Conservation (phyloP, 2,888 invertebrate species). For the Cheilosia vernalis region DNA sequence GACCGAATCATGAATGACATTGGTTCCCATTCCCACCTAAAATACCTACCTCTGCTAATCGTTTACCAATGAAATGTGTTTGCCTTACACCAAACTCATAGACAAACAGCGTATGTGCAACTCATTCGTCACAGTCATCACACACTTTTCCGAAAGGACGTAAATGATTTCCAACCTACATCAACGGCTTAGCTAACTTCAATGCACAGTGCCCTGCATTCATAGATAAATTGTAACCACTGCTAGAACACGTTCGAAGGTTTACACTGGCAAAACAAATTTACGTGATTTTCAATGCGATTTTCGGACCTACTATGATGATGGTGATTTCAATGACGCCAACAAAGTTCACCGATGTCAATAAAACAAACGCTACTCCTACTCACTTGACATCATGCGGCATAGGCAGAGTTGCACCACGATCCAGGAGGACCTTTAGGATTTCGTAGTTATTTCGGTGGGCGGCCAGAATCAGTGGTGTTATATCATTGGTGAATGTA, state of each 20-base stretch:
- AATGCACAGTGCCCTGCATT: constrained; percentile 12
- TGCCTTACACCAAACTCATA: constrained; percentile 25
- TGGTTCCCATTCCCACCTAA: no score
- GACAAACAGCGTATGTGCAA: constrained; percentile 28
- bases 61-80: constrained; percentile 26
- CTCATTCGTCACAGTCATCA: constrained; percentile 9
- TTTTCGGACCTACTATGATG: constrained; percentile 29
- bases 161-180: constrained; percentile 34
- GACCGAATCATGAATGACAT: no score
- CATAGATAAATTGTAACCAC: constrained; percentile 7
- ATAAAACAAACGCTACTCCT: constrained; percentile 63
- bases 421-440: constrained; percentile 95
- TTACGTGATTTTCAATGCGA: constrained; percentile 70
- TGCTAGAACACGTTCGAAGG: constrained; percentile 55
- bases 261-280: constrained; percentile 63
- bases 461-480: constrained; percentile 96
- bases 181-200: constrained; percentile 25
- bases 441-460: constrained; percentile 99
- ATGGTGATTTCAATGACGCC: constrained; percentile 25
- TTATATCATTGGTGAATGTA: constrained; percentile 97
- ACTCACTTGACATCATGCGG: constrained; percentile 95
- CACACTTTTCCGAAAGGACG: not conserved
- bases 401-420: constrained; percentile 95
- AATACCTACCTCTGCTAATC: not conserved
- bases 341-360: constrained; percentile 10